phyloP scores from a whole-genome alignment of 2,888 invertebrate species.

The Hypena proboscidalis region DNA sequence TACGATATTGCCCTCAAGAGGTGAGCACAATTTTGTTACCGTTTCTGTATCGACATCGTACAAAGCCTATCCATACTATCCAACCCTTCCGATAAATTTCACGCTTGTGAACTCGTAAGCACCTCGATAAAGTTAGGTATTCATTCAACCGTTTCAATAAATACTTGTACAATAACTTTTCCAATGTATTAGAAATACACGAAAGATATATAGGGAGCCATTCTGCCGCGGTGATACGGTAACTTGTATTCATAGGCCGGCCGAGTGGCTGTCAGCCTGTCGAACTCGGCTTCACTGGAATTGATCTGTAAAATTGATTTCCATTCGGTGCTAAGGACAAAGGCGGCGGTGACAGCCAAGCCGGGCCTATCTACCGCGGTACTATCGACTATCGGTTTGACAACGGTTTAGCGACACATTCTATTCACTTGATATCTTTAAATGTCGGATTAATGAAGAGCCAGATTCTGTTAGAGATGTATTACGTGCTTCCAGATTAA shows the following conservation, averaged over 20 bases:
- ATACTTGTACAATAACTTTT: neutral
- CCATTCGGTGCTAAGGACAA: slow-evolving; percentile 58
- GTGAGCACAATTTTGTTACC: slow-evolving; percentile 13
- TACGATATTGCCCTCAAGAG: slow-evolving; percentile 33
- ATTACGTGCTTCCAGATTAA: too few relatives aligned
- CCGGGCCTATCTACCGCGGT: neutral
- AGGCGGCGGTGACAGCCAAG: slow-evolving; percentile 30
- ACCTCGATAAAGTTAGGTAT: neutral
- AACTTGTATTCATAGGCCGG: slow-evolving; percentile 66
- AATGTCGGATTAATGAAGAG: too few relatives aligned
- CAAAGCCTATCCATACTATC: too few relatives aligned
- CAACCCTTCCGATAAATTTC: too few relatives aligned
- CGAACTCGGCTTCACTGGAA: slow-evolving; percentile 50
- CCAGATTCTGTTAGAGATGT: too few relatives aligned
- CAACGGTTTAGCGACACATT: too few relatives aligned
- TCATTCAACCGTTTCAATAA: neutral
- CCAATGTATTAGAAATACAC: slow-evolving; percentile 17
- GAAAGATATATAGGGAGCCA: slow-evolving; percentile 36
- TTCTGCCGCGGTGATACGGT: slow-evolving; percentile 51
- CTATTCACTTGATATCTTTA: too few relatives aligned
- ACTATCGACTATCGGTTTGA: neutral
- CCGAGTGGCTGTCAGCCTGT: slow-evolving; percentile 54
- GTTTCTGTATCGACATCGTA: neutral
- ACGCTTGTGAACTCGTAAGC: too few relatives aligned
- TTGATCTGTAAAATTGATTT: slow-evolving; percentile 74